Percentiles rank a stretch among this genome's conserved stretches.
phyloP scores from a whole-genome alignment of 2,113 vertebrate genomes.

The Panthera uncia region DNA sequence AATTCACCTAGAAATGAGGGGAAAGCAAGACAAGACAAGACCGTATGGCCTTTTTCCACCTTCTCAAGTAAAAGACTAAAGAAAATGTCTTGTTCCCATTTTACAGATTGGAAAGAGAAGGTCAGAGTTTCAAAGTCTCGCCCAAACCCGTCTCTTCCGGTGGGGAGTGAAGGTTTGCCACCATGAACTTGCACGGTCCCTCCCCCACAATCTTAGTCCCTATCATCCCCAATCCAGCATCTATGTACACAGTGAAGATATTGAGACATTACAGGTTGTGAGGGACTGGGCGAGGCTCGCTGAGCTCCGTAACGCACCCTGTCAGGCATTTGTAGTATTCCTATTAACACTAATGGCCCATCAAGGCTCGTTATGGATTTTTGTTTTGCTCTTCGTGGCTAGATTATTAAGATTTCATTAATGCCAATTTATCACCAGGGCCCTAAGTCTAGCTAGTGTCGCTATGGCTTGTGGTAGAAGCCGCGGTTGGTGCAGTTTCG shows the following conservation, averaged over 20 bases:
- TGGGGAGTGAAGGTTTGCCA: background rate
- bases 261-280: background rate
- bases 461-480: background rate
- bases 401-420: conserved; percentile 71
- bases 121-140: background rate
- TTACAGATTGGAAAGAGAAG: background rate
- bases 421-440: conserved; percentile 49
- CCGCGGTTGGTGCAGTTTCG: background rate
- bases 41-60: background rate
- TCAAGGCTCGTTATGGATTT: conserved; percentile 58
- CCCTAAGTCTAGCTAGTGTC: background rate
- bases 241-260: background rate
- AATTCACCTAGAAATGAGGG: background rate
- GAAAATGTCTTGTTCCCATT: background rate
- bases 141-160: background rate
- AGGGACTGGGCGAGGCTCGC: background rate
- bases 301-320: background rate
- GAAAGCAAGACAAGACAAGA: background rate
- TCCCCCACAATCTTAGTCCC: background rate
- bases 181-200: background rate
- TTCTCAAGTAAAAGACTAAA: background rate
- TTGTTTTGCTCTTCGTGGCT: conserved; percentile 46
- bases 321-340: conserved; percentile 30
- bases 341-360: conserved; percentile 60
- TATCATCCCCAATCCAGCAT: background rate